A percentile compares a stretch with the other conserved stretches of the same genome.
These are phyloP conservation scores for Microcebus ravelobensis DNA, from an alignment of 2,113 vertebrate genomes.

Conservation along the genomic window DNA sequence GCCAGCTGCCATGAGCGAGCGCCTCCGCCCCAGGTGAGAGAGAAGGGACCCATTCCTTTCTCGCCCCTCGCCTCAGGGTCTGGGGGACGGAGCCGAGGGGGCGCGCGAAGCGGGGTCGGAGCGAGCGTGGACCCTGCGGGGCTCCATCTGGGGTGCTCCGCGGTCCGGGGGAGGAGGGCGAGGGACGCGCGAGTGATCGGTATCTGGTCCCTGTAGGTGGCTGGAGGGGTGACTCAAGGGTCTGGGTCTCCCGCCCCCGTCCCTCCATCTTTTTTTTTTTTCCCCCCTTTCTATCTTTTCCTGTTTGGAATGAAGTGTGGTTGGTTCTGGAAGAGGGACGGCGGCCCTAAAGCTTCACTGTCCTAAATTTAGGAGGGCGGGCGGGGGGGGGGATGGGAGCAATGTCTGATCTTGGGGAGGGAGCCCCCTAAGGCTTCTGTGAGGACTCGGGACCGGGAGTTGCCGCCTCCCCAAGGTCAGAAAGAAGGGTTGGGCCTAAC, in stretches of 20 bases:
- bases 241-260: background rate
- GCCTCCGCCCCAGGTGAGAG: slow-evolving; percentile 79
- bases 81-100: background rate
- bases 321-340: background rate
- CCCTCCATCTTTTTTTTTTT: too few relatives aligned
- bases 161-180: background rate
- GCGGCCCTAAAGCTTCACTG: background rate
- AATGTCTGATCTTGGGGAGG: background rate
- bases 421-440: background rate
- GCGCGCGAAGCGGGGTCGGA: background rate
- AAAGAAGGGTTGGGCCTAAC: background rate
- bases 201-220: background rate
- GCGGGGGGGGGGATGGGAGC: slow-evolving; percentile 60
- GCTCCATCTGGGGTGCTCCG: background rate
- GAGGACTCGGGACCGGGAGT: background rate
- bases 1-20: slow-evolving; percentile 79
- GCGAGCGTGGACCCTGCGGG: background rate
- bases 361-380: slow-evolving; percentile 54
- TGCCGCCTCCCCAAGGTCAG: slow-evolving; percentile 51
- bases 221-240: background rate
- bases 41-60: background rate
- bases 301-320: background rate
- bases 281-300: accelerated
- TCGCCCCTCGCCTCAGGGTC: background rate
- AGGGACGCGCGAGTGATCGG: background rate